These are phyloP conservation scores for Pollachius pollachius DNA, from an alignment of 2,113 vertebrate genomes.

Conservation along the genomic window DNA sequence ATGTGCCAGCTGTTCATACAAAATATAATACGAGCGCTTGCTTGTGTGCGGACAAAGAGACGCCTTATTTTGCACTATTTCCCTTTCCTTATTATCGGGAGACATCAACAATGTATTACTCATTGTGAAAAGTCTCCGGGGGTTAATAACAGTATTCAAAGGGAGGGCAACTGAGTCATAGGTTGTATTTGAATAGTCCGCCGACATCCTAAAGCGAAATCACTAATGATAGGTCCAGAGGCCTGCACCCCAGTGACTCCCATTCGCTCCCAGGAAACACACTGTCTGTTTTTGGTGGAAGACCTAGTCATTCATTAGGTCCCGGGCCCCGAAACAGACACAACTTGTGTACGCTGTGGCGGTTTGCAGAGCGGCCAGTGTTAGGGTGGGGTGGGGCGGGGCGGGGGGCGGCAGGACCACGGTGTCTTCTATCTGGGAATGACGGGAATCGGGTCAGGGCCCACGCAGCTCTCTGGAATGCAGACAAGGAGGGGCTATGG, in stretches of 20 bases:
- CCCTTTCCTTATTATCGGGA: no score
- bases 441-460: constrained; percentile 29
- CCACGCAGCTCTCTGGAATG: constrained; percentile 34
- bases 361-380: no score
- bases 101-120: background rate
- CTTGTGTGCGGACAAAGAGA: no score
- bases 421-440: constrained; percentile 31
- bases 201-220: constrained; percentile 29
- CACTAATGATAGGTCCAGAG: background rate
- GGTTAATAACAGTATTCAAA: constrained; percentile 14
- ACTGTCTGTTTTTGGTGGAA: constrained; percentile 20
- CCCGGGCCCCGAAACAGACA: constrained; percentile 20
- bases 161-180: constrained; percentile 1
- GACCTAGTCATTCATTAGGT: constrained; percentile 28
- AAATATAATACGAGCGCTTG: no score
- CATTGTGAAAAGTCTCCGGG: background rate
- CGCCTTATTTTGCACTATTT: no score
- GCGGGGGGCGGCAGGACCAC: background rate
- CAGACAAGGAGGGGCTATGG: constrained; percentile 18
- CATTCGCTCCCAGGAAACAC: background rate
- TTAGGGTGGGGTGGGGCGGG: background rate
- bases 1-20: no score
- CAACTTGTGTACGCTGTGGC: constrained; percentile 17
- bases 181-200: constrained; percentile 6
- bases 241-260: background rate